Conservation (phyloP, 2,113 vertebrate species). For the Verasper variegatus region DNA sequence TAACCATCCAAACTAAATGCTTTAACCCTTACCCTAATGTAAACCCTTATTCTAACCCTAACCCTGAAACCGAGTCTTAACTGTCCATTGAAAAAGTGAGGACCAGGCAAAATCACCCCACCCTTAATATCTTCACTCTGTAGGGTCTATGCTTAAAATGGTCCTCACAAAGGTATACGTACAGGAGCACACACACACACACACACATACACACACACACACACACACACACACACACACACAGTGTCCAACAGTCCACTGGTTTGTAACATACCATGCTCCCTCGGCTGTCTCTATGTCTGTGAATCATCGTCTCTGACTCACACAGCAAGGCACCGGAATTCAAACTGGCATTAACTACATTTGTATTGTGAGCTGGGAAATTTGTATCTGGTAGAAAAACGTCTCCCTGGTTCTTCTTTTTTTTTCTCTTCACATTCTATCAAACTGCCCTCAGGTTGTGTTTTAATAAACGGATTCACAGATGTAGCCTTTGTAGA, state of each 20-base stretch:
- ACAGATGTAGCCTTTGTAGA: slow-evolving; percentile 13
- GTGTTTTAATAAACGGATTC: slow-evolving; percentile 6
- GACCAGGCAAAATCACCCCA: no score
- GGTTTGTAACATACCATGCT: slow-evolving; percentile 50
- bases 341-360: background rate
- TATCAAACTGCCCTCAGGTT: slow-evolving; percentile 10
- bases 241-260: slow-evolving; percentile 50
- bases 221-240: slow-evolving; percentile 23
- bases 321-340: background rate
- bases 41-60: no score
- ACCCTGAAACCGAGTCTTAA: no score
- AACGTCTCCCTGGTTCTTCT: slow-evolving; percentile 4
- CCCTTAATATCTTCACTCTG: no score
- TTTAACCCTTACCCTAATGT: no score
- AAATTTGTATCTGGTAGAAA: background rate
- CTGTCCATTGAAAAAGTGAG: no score
- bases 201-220: no score
- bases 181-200: no score
- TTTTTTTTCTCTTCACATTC: slow-evolving; percentile 22
- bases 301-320: background rate
- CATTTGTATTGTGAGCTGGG: background rate
- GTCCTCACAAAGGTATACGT: no score
- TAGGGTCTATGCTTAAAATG: no score
- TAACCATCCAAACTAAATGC: no score
- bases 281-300: slow-evolving; percentile 11